Base-by-base conservation (phyloP, 2,797 vertebrate genomes). In the Gymnothorax javanicus region DNA sequence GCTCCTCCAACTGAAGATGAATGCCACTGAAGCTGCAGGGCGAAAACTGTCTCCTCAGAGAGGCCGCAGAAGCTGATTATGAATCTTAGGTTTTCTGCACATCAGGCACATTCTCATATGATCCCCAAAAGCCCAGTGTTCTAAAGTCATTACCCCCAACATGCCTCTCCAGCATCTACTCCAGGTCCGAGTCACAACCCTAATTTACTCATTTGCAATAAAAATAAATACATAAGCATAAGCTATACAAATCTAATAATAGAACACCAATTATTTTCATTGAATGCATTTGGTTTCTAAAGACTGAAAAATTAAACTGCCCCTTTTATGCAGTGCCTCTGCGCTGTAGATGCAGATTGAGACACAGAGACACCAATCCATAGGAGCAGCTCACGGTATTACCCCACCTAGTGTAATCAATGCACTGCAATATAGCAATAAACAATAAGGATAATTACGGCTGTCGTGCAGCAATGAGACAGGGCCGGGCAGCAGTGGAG, bases 11-110 rank as follows among this genome's bases (percentile, higher is more conserved):
- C 15, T 79, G 75, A 79, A 54, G 27, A 5, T 25, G 43, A 79
- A 43, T 0, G 13, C 50, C 73, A 43, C 15, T 23, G 33, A 50
- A 77, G 73, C 73, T 27, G 73, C 17, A 4, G 27, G 69, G 8
- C n/a, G 43, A 43, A 43, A 43, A 5, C 20, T 13, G 4, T 75
- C 67, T 75, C 84, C 71, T 43, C 56, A 50, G 73, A 15, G 85
- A 85, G 57, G 27, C 69, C 69, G 43, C 54, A 7, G 23, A 71
- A 17, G 64, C 69, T 85, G 69, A 85, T 79, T 60, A 59, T 50
- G 17, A 79, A 50, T 20, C 33, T 77, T 20, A 23, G 17, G 6
- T 33, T 75, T 75, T 75, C 71, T 13, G 33, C 43, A 75, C 71
- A 75, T 27, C 33, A 50, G 6, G 12, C n/a, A 43, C 56, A 58